These are phyloP conservation scores for Pinctada fucata DNA, from an alignment of 2,888 invertebrate genomes.

Conservation along the genomic window DNA sequence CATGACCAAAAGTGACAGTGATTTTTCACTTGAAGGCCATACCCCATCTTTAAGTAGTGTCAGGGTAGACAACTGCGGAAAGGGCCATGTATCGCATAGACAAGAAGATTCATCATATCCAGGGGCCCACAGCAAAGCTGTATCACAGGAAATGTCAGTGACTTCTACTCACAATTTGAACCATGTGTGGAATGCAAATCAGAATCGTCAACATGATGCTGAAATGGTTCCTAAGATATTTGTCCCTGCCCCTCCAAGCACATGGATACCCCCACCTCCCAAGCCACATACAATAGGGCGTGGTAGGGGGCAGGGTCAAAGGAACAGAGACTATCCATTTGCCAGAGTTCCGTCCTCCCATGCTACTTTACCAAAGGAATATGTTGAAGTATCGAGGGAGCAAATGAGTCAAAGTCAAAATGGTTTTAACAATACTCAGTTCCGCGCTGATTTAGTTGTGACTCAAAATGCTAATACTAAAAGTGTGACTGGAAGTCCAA, in stretches of 20 bases:
- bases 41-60: no score
- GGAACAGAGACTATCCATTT: conserved; percentile 47
- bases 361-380: conserved; percentile 57
- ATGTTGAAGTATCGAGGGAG: conserved; percentile 47
- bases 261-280: conserved; percentile 51
- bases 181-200: no score
- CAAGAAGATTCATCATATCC: no score
- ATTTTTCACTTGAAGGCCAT: no score
- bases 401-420: conserved; percentile 10
- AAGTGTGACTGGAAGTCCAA: neutral
- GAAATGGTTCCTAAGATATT: neutral
- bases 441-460: neutral
- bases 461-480: neutral
- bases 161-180: neutral
- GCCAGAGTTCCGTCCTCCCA: conserved; percentile 64
- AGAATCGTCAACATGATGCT: neutral
- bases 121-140: neutral
- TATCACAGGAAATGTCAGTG: neutral
- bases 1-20: no score
- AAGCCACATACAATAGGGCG: conserved; percentile 30
- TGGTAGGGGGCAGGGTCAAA: neutral
- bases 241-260: neutral
- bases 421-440: neutral
- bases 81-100: no score
- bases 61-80: no score